Percentiles rank a stretch among this genome's conserved stretches.
Conservation (phyloP, 2,113 vertebrate genomes). For the Platichthys flesus region DNA sequence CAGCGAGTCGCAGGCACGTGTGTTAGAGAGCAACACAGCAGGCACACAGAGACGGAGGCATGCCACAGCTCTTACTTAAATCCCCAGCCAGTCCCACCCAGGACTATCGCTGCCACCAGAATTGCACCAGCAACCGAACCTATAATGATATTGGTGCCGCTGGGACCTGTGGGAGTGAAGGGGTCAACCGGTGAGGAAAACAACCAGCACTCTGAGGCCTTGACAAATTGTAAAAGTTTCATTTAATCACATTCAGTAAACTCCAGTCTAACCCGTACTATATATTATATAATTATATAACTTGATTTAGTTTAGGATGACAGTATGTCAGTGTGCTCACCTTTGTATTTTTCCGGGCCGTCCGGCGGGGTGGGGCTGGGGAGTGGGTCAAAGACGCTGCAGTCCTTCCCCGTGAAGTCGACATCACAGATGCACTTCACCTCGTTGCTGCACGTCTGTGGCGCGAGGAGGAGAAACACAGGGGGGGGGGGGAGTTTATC, state of each 20-base stretch:
- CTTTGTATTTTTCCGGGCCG: slow-evolving; percentile 87
- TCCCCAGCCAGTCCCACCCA: slow-evolving; percentile 98
- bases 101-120: slow-evolving; percentile 95
- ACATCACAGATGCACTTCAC: slow-evolving; percentile 94
- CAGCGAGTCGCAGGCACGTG: slow-evolving; percentile 43
- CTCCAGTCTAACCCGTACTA: too few relatives aligned
- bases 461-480: not conserved
- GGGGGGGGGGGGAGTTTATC: not conserved
- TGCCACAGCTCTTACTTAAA: slow-evolving; percentile 93
- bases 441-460: slow-evolving; percentile 93
- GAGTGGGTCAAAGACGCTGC: slow-evolving; percentile 92
- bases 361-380: slow-evolving; percentile 86
- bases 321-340: slow-evolving; percentile 66
- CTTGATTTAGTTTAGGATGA: too few relatives aligned
- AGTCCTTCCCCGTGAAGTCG: slow-evolving; percentile 96
- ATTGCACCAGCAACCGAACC: slow-evolving; percentile 97
- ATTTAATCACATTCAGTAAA: too few relatives aligned
- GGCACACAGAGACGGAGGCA: slow-evolving; percentile 58
- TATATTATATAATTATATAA: too few relatives aligned
- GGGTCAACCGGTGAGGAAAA: slow-evolving; percentile 16
- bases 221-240: too few relatives aligned
- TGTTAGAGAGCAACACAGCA: slow-evolving; percentile 47
- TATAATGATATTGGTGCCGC: slow-evolving; percentile 99
- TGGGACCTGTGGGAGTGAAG: slow-evolving; percentile 88
- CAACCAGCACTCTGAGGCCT: too few relatives aligned